phyloP scores from a whole-genome alignment of 2,888 invertebrate genomes.

The Leptinotarsa haldemani region DNA sequence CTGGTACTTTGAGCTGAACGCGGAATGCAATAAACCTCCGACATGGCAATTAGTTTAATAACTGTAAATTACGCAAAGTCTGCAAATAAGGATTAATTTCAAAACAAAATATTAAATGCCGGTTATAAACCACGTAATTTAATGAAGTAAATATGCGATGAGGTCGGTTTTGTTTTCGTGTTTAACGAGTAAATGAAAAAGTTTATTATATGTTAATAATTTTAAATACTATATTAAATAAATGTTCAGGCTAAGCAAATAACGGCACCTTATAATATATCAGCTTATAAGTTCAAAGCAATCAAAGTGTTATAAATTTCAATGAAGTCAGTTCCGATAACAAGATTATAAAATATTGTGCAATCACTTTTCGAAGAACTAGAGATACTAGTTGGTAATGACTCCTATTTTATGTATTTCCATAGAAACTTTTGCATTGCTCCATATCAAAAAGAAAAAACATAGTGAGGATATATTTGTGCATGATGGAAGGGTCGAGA shows the following conservation, averaged over 20 bases:
- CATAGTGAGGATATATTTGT: too few species aligned
- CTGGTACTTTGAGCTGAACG: not conserved
- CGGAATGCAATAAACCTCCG: slow-evolving; percentile 15
- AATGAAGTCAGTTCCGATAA: slow-evolving; percentile 23
- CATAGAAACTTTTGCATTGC: too few species aligned
- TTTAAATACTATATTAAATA: slow-evolving; percentile 53
- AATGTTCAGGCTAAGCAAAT: slow-evolving; percentile 40
- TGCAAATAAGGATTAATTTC: slow-evolving; percentile 46
- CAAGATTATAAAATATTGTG: not conserved
- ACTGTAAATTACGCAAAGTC: slow-evolving; percentile 41
- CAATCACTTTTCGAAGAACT: not conserved
- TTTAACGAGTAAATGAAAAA: slow-evolving; percentile 43
- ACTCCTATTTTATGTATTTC: not conserved
- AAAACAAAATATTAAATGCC: slow-evolving; percentile 41
- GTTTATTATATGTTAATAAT: slow-evolving; percentile 46
- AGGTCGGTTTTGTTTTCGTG: slow-evolving; percentile 43
- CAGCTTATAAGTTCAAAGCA: slow-evolving; percentile 34
- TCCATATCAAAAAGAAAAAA: too few species aligned
- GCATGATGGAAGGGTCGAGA: too few species aligned
- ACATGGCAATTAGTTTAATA: slow-evolving; percentile 40
- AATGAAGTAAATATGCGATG: slow-evolving; percentile 47
- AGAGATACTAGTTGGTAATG: not conserved
- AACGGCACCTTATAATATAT: slow-evolving; percentile 44
- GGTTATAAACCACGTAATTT: slow-evolving; percentile 43
- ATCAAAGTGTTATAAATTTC: slow-evolving; percentile 38